A percentile compares a stretch with the other conserved stretches of the same genome.
phyloP scores from a whole-genome alignment of 2,113 vertebrate genomes.

The Aspiorhynchus laticeps region DNA sequence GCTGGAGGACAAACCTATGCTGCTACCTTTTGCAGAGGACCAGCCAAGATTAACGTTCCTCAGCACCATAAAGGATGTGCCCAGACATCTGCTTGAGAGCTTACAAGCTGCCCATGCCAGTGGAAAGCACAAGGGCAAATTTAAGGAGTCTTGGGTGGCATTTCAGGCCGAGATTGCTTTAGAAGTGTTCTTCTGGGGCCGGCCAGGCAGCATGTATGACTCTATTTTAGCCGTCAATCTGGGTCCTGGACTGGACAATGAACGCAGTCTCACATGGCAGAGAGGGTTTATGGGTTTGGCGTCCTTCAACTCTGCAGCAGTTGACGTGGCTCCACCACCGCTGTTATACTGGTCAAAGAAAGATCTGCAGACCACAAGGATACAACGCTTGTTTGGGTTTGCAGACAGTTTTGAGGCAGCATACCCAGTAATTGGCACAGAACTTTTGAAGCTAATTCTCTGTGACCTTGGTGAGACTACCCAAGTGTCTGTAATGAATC shows the following conservation, averaged over 20 bases:
- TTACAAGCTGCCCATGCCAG: background rate
- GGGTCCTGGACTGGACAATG: constrained; percentile 1
- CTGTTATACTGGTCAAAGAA: background rate
- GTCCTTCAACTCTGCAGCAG: background rate
- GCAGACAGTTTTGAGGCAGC: background rate
- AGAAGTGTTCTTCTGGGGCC: constrained; percentile 27
- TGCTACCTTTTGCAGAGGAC: constrained; percentile 12
- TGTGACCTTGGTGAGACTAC: background rate
- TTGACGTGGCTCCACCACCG: background rate
- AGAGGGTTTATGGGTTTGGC: background rate
- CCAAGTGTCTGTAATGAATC: background rate
- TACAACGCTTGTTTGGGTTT: constrained; percentile 3
- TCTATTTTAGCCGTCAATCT: background rate
- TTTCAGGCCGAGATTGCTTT: constrained; percentile 29
- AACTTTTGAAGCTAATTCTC: background rate
- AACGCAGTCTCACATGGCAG: constrained; percentile 14
- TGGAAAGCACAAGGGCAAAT: background rate
- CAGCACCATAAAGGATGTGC: background rate
- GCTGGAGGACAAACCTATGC: background rate
- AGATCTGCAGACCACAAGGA: background rate
- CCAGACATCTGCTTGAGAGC: background rate
- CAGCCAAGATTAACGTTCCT: background rate
- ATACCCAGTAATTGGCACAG: background rate
- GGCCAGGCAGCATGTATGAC: constrained; percentile 7
- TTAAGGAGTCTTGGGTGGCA: background rate